phyloP scores from a whole-genome alignment of 30 jellyfish, hydroid and myxozoan species.

The Aurelia sp. region DNA sequence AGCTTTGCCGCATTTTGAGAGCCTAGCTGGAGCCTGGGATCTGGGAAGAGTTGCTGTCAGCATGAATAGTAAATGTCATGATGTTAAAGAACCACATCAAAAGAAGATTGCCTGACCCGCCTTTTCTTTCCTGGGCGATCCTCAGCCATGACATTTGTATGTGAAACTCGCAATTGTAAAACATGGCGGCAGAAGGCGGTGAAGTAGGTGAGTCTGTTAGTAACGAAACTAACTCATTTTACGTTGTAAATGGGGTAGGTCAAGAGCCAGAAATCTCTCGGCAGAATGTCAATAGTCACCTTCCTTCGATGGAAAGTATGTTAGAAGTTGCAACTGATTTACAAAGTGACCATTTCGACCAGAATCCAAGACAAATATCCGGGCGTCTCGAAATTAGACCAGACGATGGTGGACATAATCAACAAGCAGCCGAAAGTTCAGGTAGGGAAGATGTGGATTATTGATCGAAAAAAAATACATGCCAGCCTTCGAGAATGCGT shows the following conservation, averaged over 20 bases:
- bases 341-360: conserved; percentile 83
- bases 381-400: conserved; percentile 72
- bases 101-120: no score
- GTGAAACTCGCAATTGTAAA: not conserved
- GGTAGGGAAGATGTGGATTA: conserved; percentile 46
- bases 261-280: conserved; percentile 5
- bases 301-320: conserved; percentile 97
- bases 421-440: conserved; percentile 22
- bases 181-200: conserved; percentile 56
- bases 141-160: not conserved
- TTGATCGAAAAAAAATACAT: not conserved
- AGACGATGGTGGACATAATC: conserved; percentile 22
- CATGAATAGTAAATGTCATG: no score
- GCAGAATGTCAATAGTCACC: conserved; percentile 24
- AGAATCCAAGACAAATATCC: conserved; percentile 37
- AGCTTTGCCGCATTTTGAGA: no score
- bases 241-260: conserved; percentile 67
- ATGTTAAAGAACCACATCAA: no score
- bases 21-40: no score
- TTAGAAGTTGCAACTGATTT: conserved; percentile 97
- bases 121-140: no score
- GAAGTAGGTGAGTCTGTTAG: conserved; percentile 63
- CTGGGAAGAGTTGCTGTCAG: no score
- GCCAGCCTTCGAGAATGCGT: not conserved
- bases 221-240: conserved; percentile 25